Base-by-base conservation (phyloP, 2,797 vertebrate genomes). In the Decapterus maruadsi region DNA sequence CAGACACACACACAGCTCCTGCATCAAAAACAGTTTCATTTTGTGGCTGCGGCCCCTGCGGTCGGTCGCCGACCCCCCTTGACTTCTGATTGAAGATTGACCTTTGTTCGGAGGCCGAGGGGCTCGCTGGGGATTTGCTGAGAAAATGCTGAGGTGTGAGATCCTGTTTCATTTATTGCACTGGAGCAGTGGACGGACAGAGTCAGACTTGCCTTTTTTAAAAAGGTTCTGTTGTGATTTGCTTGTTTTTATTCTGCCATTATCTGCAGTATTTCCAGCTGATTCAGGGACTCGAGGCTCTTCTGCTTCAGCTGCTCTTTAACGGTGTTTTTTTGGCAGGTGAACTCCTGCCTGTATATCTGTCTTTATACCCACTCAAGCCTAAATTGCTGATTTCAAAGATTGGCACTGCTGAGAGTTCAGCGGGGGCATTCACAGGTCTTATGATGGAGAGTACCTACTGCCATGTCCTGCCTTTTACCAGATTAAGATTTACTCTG, bases 51-150 rank as follows among this genome's bases (percentile, higher is more conserved):
- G 69, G 70, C 82, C 83, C 64, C 70, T 40, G 29, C 56, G 50
- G 71, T 72, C 62, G 63, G 59, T 64, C 10, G 12, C 75, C 78
- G 20, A 26, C 26, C 26, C 38, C 84, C 72, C 22, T 62, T 0
- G 43, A 80, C 72, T 74, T 34, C 2, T 81, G 80, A 89, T 87
- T 89, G 87, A 90, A 85, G 84, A 64, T 36, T 80, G 82, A 88
- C 87, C 86, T 89, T 88, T 86, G 29, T 14, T 34, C 56, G 31
- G 40, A 63, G 48, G 45, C 75, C 12, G 61, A 69, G 45, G 66
- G 81, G 4, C 53, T 60, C 48, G 3, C 63, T 59, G 45, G 68
- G 83, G 85, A 83, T 84, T 84, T 77, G 69, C 46, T 64, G 42
- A 82, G 77, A 26, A 76, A 75, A 69, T 87, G 58, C 72, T 81